Conservation (phyloP, 2,888 invertebrate species). For the Chrysina gloriosa region DNA sequence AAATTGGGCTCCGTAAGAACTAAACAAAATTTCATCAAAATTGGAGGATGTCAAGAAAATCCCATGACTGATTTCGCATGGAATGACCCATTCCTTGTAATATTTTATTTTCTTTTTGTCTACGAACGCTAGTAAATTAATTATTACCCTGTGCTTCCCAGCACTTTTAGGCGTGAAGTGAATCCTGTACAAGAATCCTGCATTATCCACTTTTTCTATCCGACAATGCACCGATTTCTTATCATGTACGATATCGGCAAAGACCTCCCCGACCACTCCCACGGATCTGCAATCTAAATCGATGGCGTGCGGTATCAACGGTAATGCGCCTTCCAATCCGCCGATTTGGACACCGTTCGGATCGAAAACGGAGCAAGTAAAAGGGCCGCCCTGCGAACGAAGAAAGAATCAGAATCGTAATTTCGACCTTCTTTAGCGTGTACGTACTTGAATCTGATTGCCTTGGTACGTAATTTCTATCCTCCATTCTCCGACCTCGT, state of each 20-base stretch:
- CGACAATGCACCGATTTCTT: conserved; percentile 86
- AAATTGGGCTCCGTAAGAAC: too few relatives aligned
- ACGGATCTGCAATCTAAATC: conserved; percentile 77
- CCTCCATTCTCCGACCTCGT: conserved; percentile 97
- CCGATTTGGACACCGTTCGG: conserved; percentile 88
- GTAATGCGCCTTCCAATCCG: conserved; percentile 85
- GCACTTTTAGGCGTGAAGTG: conserved; percentile 83
- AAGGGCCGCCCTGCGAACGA: conserved; percentile 85
- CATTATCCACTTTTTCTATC: conserved; percentile 81
- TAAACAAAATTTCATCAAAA: too few relatives aligned
- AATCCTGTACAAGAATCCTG: conserved; percentile 75
- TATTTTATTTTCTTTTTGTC: too few relatives aligned
- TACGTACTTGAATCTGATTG: conserved; percentile 82
- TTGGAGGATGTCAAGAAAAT: too few relatives aligned
- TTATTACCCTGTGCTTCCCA: conserved; percentile 78
- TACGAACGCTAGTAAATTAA: too few relatives aligned
- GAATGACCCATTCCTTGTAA: too few relatives aligned
- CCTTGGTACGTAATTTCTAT: conserved; percentile 96
- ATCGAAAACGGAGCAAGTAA: conserved; percentile 95
- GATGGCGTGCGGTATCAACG: conserved; percentile 89
- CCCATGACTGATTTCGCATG: too few relatives aligned
- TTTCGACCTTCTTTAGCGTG: too few relatives aligned
- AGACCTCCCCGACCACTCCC: conserved; percentile 87
- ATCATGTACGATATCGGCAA: conserved; percentile 91
- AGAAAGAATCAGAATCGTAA: background rate